Evolutionary conservation across 1,140 invertebrate genomes (phyloP), one percentile per base, ranked within the genome.

Genomic region (Megalonaias nervosa): DNA sequence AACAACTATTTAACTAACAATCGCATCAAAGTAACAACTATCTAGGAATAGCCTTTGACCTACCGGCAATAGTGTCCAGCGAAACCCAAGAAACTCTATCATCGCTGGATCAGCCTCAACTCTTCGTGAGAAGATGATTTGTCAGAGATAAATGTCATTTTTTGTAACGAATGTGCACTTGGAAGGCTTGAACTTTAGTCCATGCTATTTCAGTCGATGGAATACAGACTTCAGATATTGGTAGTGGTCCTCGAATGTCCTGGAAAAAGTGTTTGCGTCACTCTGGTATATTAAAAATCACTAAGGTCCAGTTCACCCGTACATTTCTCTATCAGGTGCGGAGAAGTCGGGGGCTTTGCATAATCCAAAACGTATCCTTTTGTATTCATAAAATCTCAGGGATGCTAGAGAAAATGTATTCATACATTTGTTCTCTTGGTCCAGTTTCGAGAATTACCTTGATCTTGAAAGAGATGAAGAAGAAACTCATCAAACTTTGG

Each of bases 71-170:
- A 89, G 72, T 91, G 92, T 61, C 87, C 88, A 55, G 87, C 75
- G 23, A 93, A 80, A 2, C 92, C 92, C 1, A 93, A 56, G 79
- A 93, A 92, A 0, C 74, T 17, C 80, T 75, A 31, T 83, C 70
- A 90, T 13, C 75, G 68, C 11, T 48, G 79, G 82, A 75, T 86
- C 81, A 4, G 84, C 21, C 55, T 77, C 68, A 21, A 86, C 72
- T 38, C 84, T 86, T 15, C 84, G 67, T 13, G 19, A 48, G 2
- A 80, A 83, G 0, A 86, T 67, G 3, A 68, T 60, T 57, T 84
- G 83, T 19, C 88, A 86, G 14, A 84, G 23, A 71, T 79, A 88
- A 3, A 59, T 72, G 0, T 87, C 79, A 56, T 73, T 68, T 55
- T 19, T 75, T 68, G 88, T 74, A 26, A 86, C 88, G 79, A 93